Evolutionary conservation across 2,113 vertebrate species (phyloP).

Genomic region (Macquaria australasica): DNA sequence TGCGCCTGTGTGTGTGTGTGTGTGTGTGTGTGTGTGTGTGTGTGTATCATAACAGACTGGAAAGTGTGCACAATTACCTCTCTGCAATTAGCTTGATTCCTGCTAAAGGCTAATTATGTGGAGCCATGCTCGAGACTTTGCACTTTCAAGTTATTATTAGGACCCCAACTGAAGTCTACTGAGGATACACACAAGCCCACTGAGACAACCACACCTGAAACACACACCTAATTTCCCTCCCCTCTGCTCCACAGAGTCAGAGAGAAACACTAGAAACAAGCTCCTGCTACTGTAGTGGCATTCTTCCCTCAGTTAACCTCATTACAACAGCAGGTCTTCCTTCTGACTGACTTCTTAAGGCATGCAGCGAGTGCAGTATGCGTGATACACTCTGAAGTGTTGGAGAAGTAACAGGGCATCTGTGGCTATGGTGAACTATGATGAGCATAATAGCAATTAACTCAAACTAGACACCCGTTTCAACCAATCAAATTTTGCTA

Average conservation of each 20-base stretch:
- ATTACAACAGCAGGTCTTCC: constrained; percentile 60
- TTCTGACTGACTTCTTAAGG: constrained; percentile 49
- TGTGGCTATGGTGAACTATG: constrained; percentile 31
- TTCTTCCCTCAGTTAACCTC: constrained; percentile 74
- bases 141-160: constrained; percentile 91
- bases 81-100: constrained; percentile 85
- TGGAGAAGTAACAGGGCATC: constrained; percentile 33
- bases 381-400: constrained; percentile 28
- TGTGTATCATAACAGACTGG: constrained; percentile 60
- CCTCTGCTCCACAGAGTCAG: constrained; percentile 74
- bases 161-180: constrained; percentile 80
- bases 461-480: constrained; percentile 39
- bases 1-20: constrained; percentile 10
- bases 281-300: constrained; percentile 75
- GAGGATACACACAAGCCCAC: constrained; percentile 75
- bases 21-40: constrained; percentile 1
- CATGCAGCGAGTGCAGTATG: constrained; percentile 10
- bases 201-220: constrained; percentile 84
- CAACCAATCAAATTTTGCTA: constrained; percentile 41
- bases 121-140: constrained; percentile 79
- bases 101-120: constrained; percentile 87
- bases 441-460: constrained; percentile 53
- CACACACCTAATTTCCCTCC: constrained; percentile 82
- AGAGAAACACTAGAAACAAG: constrained; percentile 68
- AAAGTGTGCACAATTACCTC: constrained; percentile 86